Evolutionary conservation across 2,113 vertebrate genomes (phyloP).

Genomic region (Fregata magnificens): DNA sequence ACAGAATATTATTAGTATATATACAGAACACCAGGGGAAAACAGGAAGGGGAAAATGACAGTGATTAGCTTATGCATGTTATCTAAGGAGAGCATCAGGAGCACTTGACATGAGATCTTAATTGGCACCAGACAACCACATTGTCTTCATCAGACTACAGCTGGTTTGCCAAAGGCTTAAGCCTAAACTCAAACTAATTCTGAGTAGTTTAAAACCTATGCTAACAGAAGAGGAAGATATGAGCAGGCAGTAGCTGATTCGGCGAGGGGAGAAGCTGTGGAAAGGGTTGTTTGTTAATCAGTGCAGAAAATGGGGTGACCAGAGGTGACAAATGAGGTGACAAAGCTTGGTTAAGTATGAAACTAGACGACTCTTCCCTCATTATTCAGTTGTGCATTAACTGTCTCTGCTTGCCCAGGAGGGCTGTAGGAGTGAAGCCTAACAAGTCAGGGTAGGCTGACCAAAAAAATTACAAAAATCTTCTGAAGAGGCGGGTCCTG

Average conservation of each 20-base stretch:
- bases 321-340: not conserved
- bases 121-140: not conserved
- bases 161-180: not conserved
- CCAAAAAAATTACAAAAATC: not conserved
- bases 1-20: not conserved
- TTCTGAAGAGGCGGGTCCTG: not conserved
- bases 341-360: not conserved
- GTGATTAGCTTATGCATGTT: not conserved
- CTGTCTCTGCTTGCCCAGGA: not conserved
- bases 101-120: not conserved
- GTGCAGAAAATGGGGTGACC: not conserved
- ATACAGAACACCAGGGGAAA: not conserved
- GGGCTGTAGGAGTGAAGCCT: not conserved
- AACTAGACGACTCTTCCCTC: not conserved
- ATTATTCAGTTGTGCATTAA: not conserved
- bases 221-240: not conserved
- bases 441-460: not conserved
- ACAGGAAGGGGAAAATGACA: not conserved
- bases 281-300: not conserved
- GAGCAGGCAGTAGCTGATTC: not conserved
- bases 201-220: not conserved
- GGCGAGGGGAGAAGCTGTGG: not conserved
- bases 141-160: not conserved
- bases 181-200: not conserved
- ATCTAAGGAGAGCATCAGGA: not conserved